Evolutionary conservation across 1,140 invertebrate species (phyloP), one percentile per base, ranked within the genome.

Genomic region (Bilobella aurantiaca): DNA sequence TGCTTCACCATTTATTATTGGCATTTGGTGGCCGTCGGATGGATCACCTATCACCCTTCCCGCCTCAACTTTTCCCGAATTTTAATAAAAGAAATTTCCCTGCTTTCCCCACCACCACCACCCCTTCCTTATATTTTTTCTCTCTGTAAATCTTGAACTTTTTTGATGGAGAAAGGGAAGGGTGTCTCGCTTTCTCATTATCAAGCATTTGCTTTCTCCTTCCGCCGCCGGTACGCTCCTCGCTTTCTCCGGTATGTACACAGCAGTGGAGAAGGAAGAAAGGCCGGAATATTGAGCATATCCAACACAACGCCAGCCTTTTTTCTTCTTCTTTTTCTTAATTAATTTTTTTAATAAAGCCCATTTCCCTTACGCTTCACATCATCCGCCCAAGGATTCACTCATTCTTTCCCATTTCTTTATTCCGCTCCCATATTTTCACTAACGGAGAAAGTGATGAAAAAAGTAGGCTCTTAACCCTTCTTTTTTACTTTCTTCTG

Each of bases 101-200:
- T 47, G 34, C 42, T 27, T 57, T 27, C 42, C 62, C 34, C 59
- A n/a, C n/a, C n/a, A n/a, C n/a, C n/a, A n/a, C 30, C 56, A 23
- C 58, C 56, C 47, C 23, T 31, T 21, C 28, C 37, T 56, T 34
- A 34, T 28, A 31, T 14, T 23, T 62, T 31, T 46, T 63, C 59
- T 65, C 57, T 47, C 58, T 57, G 47, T 64, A n/a, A 47, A 56
- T 64, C 62, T 57, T 46, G n/a, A n/a, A n/a, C n/a, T n/a, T n/a
- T n/a, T n/a, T n/a, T n/a, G n/a, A n/a, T n/a, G n/a, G n/a, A n/a
- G n/a, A n/a, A n/a, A n/a, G 37, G 37, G n/a, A 42, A n/a, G 8
- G 8, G 37, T 42, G 37, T 42, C 49, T 53, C 23, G 62, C 5
- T 65, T 59, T 59, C 30, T 32, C 58, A 53, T 21, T 34, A 61